Evolutionary conservation across 2,797 vertebrate species (phyloP), one percentile per base, ranked within the genome.

Genomic region (Myiotriccus ornatus): DNA sequence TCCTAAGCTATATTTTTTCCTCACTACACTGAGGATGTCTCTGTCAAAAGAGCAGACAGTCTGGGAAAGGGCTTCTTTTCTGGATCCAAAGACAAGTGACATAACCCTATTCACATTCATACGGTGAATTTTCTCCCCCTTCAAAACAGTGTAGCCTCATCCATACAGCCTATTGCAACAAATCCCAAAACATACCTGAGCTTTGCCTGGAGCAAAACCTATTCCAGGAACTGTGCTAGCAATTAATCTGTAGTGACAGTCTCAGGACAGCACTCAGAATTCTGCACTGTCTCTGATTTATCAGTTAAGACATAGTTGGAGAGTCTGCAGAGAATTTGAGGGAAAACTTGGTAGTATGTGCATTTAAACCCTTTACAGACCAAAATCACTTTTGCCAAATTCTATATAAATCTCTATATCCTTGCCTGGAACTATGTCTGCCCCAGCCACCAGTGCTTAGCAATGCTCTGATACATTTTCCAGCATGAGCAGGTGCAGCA

Each of bases 161-260:
- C 67, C 67, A 28, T n/a, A 22, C 10, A 55, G 24, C 12, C 8
- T 32, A 4, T n/a, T 63, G 74, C 3, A 3, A 89, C 94, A 93
- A 87, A 73, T n/a, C 39, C 32, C 63, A 28, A 67, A 80, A 49
- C 34, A 22, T 5, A 78, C 78, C 50, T 83, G 75, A 90, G 44
- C 28, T 92, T 84, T 87, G 35, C 81, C 67, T 59, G n/a, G n/a
- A 60, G 70, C 34, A 85, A 85, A 90, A 62, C 27, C 21, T 32
- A 74, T 69, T 25, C 50, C 28, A 69, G 65, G 41, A 46, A 56
- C 67, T 34, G 12, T 70, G 41, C 34, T 77, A 77, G 27, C 85
- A 92, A 82, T 67, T 94, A 87, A 95, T 94, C 56, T 77, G 32
- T 64, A 87, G 78, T 91, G 95, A 93, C 91, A 96, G 30, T 44